Evolutionary conservation across 2,113 vertebrate genomes (phyloP).

Genomic region (Eira barbara): DNA sequence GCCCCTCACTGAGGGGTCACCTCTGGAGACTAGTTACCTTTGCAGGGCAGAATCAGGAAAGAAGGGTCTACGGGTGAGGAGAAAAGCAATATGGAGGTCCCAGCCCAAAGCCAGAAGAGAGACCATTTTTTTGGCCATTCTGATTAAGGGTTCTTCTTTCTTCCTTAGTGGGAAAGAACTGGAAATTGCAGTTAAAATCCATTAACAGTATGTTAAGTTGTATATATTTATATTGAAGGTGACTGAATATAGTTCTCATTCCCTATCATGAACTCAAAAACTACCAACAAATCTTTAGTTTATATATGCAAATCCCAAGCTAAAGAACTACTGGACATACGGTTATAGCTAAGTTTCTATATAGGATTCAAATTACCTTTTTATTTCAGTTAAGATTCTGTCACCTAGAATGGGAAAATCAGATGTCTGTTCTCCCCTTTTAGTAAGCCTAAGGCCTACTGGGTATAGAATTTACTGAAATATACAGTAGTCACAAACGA

Average conservation of each 20-base stretch:
- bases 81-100: neutral
- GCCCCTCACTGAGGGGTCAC: neutral
- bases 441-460: neutral
- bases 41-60: neutral
- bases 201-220: neutral
- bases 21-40: neutral
- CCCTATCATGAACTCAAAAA: neutral
- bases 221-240: neutral
- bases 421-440: neutral
- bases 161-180: neutral
- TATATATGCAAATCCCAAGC: neutral
- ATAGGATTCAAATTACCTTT: neutral
- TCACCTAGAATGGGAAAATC: neutral
- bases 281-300: neutral
- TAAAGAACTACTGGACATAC: neutral
- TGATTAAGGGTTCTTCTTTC: neutral
- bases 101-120: neutral
- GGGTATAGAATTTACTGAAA: neutral
- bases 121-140: neutral
- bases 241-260: constrained; percentile 13
- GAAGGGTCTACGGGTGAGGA: neutral
- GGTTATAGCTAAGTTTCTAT: neutral
- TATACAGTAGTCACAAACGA: neutral
- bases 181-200: neutral
- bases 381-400: neutral